Evolutionary conservation across 2,888 invertebrate species (phyloP).

Genomic region (Leptinotarsa tumamoca): DNA sequence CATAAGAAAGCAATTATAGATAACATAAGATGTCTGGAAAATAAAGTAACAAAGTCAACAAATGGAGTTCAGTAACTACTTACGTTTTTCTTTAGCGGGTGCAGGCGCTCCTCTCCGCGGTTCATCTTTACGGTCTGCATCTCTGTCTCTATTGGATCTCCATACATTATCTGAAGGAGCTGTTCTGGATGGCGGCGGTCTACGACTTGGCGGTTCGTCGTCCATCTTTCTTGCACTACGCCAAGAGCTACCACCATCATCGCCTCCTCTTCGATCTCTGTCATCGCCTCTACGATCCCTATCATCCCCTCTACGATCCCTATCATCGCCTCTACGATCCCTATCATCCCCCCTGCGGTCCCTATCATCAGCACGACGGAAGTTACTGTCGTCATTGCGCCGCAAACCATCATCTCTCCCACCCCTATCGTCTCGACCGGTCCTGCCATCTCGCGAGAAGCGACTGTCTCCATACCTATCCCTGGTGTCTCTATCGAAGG

Average conservation of each 20-base stretch:
- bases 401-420: conserved; percentile 11
- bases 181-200: conserved; percentile 36
- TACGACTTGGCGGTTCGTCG: conserved; percentile 42
- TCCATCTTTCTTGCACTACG: conserved; percentile 41
- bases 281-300: conserved; percentile 29
- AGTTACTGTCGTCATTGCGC: not conserved
- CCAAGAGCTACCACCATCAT: conserved; percentile 50
- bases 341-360: conserved; percentile 36
- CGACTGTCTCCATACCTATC: conserved; percentile 25
- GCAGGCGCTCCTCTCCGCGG: conserved; percentile 49
- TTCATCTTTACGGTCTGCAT: conserved; percentile 49
- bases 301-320: conserved; percentile 35
- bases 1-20: not conserved
- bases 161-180: conserved; percentile 39
- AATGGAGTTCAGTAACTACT: conserved; percentile 43
- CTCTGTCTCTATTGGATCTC: conserved; percentile 42
- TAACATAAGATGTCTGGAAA: not conserved
- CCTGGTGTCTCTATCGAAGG: conserved; percentile 36
- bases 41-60: not conserved
- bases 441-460: conserved; percentile 38
- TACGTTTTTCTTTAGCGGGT: conserved; percentile 60
- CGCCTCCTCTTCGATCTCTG: conserved; percentile 40
- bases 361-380: conserved; percentile 22
- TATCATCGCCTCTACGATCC: conserved; percentile 42
- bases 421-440: conserved; percentile 32